A percentile compares a stretch with the other conserved stretches of the same genome.
Evolutionary conservation across 2,113 vertebrate genomes (phyloP).

Genomic region (Dicaeum eximium): DNA sequence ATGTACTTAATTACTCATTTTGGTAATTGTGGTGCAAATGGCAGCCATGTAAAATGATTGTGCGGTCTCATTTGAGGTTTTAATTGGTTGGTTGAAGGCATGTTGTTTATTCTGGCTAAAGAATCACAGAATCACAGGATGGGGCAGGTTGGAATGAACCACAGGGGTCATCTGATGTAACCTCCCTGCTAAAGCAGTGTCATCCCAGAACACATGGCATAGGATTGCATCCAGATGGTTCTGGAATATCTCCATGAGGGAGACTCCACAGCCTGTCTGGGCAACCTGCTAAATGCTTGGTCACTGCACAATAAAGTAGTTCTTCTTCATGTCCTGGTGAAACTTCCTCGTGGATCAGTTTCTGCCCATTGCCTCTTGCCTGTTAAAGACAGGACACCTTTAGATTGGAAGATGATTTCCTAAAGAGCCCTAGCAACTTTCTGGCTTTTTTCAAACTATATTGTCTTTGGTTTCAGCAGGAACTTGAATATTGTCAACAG

Average conservation of each 20-base stretch:
- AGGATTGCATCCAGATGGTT: neutral
- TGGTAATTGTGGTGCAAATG: neutral
- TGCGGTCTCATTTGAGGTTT: neutral
- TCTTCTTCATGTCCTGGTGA: neutral
- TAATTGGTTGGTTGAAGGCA: neutral
- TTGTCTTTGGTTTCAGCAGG: neutral
- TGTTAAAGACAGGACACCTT: neutral
- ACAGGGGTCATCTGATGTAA: neutral
- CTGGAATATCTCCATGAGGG: neutral
- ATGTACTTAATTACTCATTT: neutral
- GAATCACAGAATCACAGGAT: neutral
- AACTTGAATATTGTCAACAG: constrained; percentile 31
- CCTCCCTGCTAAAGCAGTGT: neutral
- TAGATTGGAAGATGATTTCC: neutral
- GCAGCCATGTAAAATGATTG: neutral
- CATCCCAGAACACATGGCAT: neutral
- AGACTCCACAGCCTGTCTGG: neutral
- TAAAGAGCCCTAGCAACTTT: neutral
- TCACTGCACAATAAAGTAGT: neutral
- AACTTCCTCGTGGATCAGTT: neutral
- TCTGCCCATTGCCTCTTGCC: neutral
- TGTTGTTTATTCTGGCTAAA: neutral
- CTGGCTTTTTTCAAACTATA: neutral
- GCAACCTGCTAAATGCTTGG: neutral
- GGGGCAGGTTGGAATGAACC: neutral